phyloP scores from a whole-genome alignment of 2,888 invertebrate species.

The Eudasyphora cyanicolor region DNA sequence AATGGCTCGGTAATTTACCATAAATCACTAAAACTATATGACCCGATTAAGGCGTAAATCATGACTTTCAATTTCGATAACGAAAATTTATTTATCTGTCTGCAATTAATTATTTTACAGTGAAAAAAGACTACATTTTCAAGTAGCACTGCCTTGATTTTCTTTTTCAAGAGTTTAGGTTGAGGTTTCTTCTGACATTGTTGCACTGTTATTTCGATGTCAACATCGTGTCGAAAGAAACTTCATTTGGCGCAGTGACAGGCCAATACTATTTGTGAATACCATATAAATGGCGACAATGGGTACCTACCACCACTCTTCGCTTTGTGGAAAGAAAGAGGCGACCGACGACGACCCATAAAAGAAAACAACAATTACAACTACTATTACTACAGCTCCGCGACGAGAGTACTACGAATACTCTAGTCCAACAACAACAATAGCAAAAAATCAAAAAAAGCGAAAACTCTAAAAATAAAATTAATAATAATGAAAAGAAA shows the following conservation, averaged over 20 bases:
- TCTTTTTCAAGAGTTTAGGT: not conserved
- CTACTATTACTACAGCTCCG: not conserved
- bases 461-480: constrained; percentile 44
- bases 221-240: constrained; percentile 36
- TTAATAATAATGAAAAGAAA: constrained; percentile 38
- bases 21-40: too few relatives aligned
- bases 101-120: too few relatives aligned
- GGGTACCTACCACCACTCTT: not conserved
- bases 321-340: not conserved
- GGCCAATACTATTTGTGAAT: constrained; percentile 32
- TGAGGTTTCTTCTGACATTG: constrained; percentile 44
- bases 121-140: too few relatives aligned
- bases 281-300: constrained; percentile 50
- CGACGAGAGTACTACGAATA: too few relatives aligned
- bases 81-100: too few relatives aligned
- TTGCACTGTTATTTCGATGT: constrained; percentile 38
- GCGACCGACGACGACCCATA: not conserved
- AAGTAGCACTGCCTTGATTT: not conserved
- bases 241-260: constrained; percentile 32
- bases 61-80: too few relatives aligned
- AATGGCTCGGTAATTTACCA: too few relatives aligned
- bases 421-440: constrained; percentile 45
- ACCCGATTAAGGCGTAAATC: too few relatives aligned
- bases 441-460: not conserved
- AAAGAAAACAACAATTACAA: constrained; percentile 1